Percentiles rank a stretch among this genome's conserved stretches.
These are phyloP conservation scores for Halocaridina rubra DNA, from an alignment of 2,888 invertebrate genomes.

Conservation along the genomic window DNA sequence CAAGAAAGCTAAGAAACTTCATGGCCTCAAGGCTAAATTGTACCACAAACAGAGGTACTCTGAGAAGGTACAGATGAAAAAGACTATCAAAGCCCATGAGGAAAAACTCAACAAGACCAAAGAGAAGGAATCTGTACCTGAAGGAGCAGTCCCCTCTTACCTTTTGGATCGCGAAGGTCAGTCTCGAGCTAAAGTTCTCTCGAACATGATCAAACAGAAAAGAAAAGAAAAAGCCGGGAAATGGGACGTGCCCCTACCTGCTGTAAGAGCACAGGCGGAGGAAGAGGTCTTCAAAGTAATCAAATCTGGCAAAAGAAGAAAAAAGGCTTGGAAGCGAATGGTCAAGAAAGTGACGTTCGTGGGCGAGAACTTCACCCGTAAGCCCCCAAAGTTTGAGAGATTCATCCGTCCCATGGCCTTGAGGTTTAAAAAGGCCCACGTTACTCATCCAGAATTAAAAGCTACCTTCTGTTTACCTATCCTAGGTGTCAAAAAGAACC, in stretches of 20 bases:
- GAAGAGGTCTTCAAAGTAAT: constrained; percentile 96
- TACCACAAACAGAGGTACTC: constrained; percentile 95
- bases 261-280: constrained; percentile 96
- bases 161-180: constrained; percentile 97
- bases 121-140: constrained; percentile 81
- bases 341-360: constrained; percentile 98
- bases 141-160: constrained; percentile 95
- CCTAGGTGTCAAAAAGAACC: constrained; percentile 99
- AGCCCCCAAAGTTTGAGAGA: constrained; percentile 98
- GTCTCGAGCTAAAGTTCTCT: constrained; percentile 92
- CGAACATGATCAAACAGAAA: constrained; percentile 99
- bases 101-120: constrained; percentile 90
- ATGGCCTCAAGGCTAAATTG: constrained; percentile 97
- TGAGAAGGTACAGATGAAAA: constrained; percentile 99
- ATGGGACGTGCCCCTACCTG: constrained; percentile 99
- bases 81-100: constrained; percentile 97
- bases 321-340: constrained; percentile 99
- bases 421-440: constrained; percentile 96
- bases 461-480: constrained; percentile 97
- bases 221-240: constrained; percentile 99
- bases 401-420: constrained; percentile 98
- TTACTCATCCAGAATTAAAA: constrained; percentile 98
- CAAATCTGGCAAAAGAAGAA: constrained; percentile 88
- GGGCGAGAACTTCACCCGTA: constrained; percentile 97
- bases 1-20: constrained; percentile 88